Evolutionary conservation across 1,140 invertebrate species (phyloP), one percentile per base, ranked within the genome.

Genomic region (Tenebrio molitor): DNA sequence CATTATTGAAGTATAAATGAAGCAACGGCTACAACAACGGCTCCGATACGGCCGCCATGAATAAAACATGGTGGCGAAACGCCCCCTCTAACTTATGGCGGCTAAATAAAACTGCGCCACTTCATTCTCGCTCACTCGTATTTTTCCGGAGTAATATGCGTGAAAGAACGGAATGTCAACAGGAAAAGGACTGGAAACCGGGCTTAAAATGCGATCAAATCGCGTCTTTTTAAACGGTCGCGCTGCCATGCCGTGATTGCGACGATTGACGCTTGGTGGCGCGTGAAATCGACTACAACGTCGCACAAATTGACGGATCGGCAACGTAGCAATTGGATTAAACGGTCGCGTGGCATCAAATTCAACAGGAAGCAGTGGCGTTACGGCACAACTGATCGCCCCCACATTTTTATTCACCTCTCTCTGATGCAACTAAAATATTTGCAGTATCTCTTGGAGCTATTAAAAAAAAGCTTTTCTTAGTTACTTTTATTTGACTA

Each of bases 131-230:
- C 50, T 4, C n/a, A n/a, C n/a, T 41, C 36, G 36, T 41, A 50
- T 50, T 50, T 58, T 58, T 58, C 23, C 21, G 50, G 15, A 14
- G 21, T 58, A 50, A 29, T 58, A 29, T 29, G 50, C n/a, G 50
- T 58, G 50, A 58, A 58, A 58, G 44, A 50, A 50, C 44, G 44
- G 10, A 50, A 50, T 50, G 50, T 58, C 50, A 58, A 58, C 50
- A 58, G 23, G n/a, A 58, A 29, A 58, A 10, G 6, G 25, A 21
- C 17, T n/a, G 16, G 19, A 50, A 17, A 17, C 44, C 8, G 6
- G 25, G 19, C 17, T n/a, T 10, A 21, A 50, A 17, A 17, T 17
- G 25, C 25, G 25, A 29, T 29, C 3, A 29, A 29, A 29, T 29
- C 25, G 8, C 25, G 8, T 29, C 41, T 50, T 50, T 50, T 50